Evolutionary conservation across 2,888 invertebrate genomes (phyloP).

Genomic region (Meteorus colon): DNA sequence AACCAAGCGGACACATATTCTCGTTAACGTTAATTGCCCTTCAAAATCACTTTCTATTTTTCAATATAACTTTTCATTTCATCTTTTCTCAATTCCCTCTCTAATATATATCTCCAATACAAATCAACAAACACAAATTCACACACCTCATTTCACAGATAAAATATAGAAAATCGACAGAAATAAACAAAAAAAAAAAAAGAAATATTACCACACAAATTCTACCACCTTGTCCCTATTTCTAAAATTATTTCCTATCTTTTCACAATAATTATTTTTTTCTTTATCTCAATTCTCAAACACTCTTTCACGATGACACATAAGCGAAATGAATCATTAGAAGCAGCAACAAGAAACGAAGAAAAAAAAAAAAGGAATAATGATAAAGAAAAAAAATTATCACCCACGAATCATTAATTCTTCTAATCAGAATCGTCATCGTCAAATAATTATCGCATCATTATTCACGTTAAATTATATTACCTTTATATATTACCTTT

Average conservation of each 20-base stretch:
- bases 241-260: neutral
- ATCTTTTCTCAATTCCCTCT: neutral
- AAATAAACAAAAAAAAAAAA: neutral
- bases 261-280: neutral
- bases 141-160: neutral
- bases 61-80: conserved; percentile 40
- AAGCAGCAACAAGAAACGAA: no score
- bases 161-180: neutral
- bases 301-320: neutral
- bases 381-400: neutral
- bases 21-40: conserved; percentile 45
- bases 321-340: neutral
- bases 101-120: neutral
- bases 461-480: neutral
- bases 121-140: neutral
- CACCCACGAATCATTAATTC: neutral
- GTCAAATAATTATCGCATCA: conserved; percentile 6
- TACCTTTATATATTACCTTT: conserved; percentile 1
- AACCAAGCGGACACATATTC: neutral
- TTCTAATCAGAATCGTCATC: conserved; percentile 15
- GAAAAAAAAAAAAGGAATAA: neutral
- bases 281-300: neutral
- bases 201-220: neutral
- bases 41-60: conserved; percentile 53
- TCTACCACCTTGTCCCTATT: neutral